These are phyloP conservation scores for Copidosoma floridanum DNA, from an alignment of 1,140 invertebrate species.

Conservation along the genomic window DNA sequence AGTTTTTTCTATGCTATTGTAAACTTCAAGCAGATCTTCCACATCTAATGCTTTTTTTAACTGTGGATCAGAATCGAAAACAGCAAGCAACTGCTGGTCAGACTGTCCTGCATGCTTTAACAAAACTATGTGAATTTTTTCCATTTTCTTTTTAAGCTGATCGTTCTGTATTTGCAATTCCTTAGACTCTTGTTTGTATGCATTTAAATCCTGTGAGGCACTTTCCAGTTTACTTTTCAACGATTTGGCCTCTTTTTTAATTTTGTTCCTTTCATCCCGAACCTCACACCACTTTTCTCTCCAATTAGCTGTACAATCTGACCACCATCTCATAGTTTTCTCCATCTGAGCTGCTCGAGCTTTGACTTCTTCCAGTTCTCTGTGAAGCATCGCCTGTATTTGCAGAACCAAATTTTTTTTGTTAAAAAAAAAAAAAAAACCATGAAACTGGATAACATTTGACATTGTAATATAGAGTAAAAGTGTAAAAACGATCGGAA, in stretches of 20 bases:
- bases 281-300: slow-evolving; percentile 96
- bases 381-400: slow-evolving; percentile 63
- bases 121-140: slow-evolving; percentile 68
- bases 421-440: background rate
- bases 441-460: background rate
- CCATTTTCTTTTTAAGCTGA: slow-evolving; percentile 78
- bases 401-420: background rate
- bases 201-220: slow-evolving; percentile 73
- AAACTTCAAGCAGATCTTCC: slow-evolving; percentile 49
- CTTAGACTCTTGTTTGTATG: slow-evolving; percentile 75
- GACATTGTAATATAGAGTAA: no score
- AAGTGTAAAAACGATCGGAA: no score
- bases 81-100: slow-evolving; percentile 53
- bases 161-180: slow-evolving; percentile 78
- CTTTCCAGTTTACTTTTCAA: slow-evolving; percentile 77
- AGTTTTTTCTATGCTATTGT: slow-evolving; percentile 42
- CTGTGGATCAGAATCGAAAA: slow-evolving; percentile 50
- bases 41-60: slow-evolving; percentile 45
- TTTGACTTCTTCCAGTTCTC: slow-evolving; percentile 87
- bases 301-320: slow-evolving; percentile 87
- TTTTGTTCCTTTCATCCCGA: slow-evolving; percentile 80
- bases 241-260: slow-evolving; percentile 81
- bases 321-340: slow-evolving; percentile 99
- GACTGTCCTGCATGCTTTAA: slow-evolving; percentile 70
- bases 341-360: slow-evolving; percentile 95